Evolutionary conservation across 2,888 invertebrate species (phyloP).

Genomic region (Exocentrus adspersus): DNA sequence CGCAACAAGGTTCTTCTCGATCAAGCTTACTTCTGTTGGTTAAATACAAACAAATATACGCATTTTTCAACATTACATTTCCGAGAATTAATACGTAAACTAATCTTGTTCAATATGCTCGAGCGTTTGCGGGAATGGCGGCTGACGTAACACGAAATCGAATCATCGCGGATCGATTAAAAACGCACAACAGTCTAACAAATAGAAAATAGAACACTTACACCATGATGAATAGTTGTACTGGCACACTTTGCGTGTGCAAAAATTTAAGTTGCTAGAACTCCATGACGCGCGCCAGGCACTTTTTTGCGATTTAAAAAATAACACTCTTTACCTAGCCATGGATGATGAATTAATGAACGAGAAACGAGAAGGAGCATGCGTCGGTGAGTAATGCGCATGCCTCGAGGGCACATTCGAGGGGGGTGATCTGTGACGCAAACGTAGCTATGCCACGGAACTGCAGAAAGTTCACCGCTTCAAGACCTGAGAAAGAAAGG

Average conservation of each 20-base stretch:
- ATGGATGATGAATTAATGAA: conserved; percentile 44
- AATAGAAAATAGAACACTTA: conserved; percentile 65
- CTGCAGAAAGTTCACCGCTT: too few species aligned
- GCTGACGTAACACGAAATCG: neutral
- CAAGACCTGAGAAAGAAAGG: too few species aligned
- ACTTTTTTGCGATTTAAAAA: conserved; percentile 65
- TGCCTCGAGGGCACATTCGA: too few species aligned
- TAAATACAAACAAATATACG: too few species aligned
- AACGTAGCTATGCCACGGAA: too few species aligned
- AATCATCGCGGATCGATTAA: too few species aligned
- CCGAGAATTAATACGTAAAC: too few species aligned
- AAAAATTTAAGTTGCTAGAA: conserved; percentile 73
- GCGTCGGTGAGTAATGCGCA: conserved; percentile 1
- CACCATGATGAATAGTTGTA: conserved; percentile 72
- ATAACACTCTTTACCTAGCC: conserved; percentile 55
- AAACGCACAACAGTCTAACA: conserved; percentile 4
- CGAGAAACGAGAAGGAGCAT: neutral
- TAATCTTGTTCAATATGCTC: conserved; percentile 4
- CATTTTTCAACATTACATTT: too few species aligned
- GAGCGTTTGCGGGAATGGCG: neutral
- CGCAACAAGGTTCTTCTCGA: too few species aligned
- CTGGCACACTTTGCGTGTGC: conserved; percentile 81
- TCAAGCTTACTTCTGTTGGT: too few species aligned
- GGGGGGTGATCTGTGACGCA: too few species aligned
- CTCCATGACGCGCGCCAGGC: conserved; percentile 76